Evolutionary conservation across 2,888 invertebrate species (phyloP).

Genomic region (Papilio protenor): DNA sequence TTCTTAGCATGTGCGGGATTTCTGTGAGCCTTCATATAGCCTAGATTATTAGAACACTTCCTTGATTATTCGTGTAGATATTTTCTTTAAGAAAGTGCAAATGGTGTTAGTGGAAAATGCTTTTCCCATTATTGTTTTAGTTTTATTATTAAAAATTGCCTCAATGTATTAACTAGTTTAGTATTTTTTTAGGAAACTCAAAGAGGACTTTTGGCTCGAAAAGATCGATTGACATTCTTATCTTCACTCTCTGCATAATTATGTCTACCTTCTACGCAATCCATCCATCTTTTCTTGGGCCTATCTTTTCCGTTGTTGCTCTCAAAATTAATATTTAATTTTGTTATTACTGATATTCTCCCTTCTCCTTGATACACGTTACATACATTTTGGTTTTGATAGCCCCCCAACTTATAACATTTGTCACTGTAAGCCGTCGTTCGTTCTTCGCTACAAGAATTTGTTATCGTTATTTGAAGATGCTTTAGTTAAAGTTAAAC

Average conservation of each 20-base stretch:
- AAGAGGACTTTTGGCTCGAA: too few species aligned
- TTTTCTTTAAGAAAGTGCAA: conserved; percentile 24
- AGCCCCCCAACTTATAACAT: neutral
- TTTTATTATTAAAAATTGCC: neutral
- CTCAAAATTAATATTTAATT: too few species aligned
- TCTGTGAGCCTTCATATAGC: conserved; percentile 51
- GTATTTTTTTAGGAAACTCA: too few species aligned
- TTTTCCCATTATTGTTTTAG: neutral
- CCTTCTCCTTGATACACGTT: too few species aligned
- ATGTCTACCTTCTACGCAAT: too few species aligned
- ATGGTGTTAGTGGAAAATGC: neutral
- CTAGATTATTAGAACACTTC: conserved; percentile 41
- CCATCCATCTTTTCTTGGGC: too few species aligned
- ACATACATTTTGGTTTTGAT: neutral
- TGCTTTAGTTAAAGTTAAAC: neutral
- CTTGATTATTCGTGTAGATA: conserved; percentile 36
- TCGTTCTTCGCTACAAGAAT: neutral
- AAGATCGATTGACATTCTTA: too few species aligned
- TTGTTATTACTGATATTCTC: too few species aligned
- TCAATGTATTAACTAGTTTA: too few species aligned
- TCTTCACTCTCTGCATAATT: too few species aligned
- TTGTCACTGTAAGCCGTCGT: neutral
- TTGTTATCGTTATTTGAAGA: neutral
- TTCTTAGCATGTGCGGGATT: conserved; percentile 59
- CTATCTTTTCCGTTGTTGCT: too few species aligned